phyloP scores from a whole-genome alignment of 2,888 invertebrate genomes.

The Cremastinae sp. region DNA sequence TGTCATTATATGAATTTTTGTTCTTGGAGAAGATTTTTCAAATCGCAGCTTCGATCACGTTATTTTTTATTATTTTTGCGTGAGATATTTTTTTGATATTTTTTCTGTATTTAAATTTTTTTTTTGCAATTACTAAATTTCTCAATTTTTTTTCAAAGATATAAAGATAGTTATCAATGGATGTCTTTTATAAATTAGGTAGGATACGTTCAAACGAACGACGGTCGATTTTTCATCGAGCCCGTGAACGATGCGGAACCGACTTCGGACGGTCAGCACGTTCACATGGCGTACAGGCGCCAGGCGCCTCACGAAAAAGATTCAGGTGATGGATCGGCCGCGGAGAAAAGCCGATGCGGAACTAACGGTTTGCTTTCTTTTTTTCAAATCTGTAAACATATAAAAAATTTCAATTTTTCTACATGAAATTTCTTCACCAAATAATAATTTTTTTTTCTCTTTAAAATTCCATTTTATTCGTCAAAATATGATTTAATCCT shows the following conservation, averaged over 20 bases:
- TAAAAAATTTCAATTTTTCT: too few species aligned
- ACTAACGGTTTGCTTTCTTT: conserved; percentile 69
- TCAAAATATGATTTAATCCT: conserved; percentile 6
- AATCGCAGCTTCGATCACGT: too few species aligned
- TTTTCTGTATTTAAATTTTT: too few species aligned
- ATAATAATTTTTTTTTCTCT: too few species aligned
- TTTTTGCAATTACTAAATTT: too few species aligned
- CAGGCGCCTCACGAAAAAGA: conserved; percentile 64
- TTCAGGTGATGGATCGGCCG: conserved; percentile 28
- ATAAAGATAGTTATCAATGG: too few species aligned
- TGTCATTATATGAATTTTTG: conserved; percentile 17
- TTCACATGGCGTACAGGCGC: conserved; percentile 82
- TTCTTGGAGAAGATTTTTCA: too few species aligned
- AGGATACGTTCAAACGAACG: conserved; percentile 82
- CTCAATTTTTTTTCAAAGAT: too few species aligned
- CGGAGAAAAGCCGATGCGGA: conserved; percentile 66
- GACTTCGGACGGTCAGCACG: conserved; percentile 81
- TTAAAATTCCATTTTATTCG: conserved; percentile 23
- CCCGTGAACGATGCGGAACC: conserved; percentile 82
- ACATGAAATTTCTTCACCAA: too few species aligned
- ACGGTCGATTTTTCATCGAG: conserved; percentile 83
- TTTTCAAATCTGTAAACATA: too few species aligned
- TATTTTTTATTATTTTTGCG: too few species aligned
- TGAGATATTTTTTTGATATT: too few species aligned
- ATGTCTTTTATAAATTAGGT: conserved; percentile 78